phyloP scores from a whole-genome alignment of 1,140 invertebrate species.

The Ceratitis capitata region DNA sequence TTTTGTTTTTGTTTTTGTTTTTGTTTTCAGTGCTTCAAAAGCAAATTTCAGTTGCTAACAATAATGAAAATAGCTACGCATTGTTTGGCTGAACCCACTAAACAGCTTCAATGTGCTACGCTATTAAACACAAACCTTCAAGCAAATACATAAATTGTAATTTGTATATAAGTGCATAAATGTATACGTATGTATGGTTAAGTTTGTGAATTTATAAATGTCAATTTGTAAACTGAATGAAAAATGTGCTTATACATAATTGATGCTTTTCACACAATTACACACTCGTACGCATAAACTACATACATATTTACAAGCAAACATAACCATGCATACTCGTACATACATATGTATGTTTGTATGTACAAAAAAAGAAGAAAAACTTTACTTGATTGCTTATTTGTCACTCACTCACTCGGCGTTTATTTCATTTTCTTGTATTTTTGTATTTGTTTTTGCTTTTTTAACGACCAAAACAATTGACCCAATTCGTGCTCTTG shows the following conservation, averaged over 20 bases:
- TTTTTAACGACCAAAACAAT: not conserved
- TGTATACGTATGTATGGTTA: not conserved
- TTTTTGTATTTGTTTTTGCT: too few relatives aligned
- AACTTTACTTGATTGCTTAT: not conserved
- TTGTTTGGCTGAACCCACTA: not conserved
- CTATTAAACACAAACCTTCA: not conserved
- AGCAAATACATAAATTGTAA: not conserved
- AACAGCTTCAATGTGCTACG: not conserved
- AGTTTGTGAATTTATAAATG: not conserved
- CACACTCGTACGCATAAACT: not conserved
- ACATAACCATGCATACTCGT: not conserved
- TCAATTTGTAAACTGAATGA: not conserved
- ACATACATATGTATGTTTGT: not conserved
- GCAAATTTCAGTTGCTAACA: not conserved
- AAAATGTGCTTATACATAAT: slow-evolving; percentile 1
- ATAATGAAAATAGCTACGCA: not conserved
- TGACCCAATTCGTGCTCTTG: slow-evolving; percentile 6
- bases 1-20: too few relatives aligned
- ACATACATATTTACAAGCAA: not conserved
- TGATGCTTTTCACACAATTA: slow-evolving; percentile 8
- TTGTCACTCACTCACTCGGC: not conserved
- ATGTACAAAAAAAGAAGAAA: not conserved
- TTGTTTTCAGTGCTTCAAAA: not conserved
- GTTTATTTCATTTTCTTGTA: too few relatives aligned
- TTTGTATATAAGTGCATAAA: too few relatives aligned